A percentile compares a stretch with the other conserved stretches of the same genome.
These are phyloP conservation scores for Holacanthus passer DNA, from an alignment of 2,113 vertebrate species.

Conservation along the genomic window DNA sequence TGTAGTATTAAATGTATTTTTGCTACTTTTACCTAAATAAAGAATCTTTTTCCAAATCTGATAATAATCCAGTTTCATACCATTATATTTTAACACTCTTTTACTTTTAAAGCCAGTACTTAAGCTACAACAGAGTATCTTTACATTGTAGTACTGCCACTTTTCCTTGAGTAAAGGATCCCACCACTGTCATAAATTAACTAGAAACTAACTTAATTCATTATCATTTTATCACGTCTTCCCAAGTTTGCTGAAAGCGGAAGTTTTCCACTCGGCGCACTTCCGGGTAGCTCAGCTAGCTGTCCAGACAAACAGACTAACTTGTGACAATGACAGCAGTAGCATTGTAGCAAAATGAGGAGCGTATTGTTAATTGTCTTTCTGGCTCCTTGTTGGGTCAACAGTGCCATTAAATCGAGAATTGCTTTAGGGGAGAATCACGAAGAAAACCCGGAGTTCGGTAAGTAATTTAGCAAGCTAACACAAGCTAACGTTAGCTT, in stretches of 20 bases:
- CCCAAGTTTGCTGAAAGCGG: constrained; percentile 24
- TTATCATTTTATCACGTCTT: too few relatives aligned
- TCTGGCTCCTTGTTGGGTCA: constrained; percentile 66
- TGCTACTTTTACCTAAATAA: too few relatives aligned
- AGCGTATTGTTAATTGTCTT: constrained; percentile 40
- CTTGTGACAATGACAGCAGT: constrained; percentile 37
- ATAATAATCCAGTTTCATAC: not conserved
- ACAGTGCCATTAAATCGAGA: constrained; percentile 62
- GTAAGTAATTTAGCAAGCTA: constrained; percentile 64
- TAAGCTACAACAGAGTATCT: not conserved
- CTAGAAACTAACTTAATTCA: too few relatives aligned
- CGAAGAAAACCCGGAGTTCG: constrained; percentile 70
- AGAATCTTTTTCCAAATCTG: not conserved
- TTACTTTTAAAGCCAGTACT: not conserved
- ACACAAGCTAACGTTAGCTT: constrained; percentile 35
- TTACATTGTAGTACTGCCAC: not conserved
- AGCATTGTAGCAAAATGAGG: constrained; percentile 57
- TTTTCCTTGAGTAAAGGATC: not conserved
- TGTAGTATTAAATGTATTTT: not conserved
- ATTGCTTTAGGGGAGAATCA: constrained; percentile 22
- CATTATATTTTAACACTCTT: not conserved
- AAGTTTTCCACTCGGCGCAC: constrained; percentile 57
- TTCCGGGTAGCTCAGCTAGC: constrained; percentile 70
- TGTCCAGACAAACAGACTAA: not conserved
- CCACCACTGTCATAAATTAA: accelerated